Conservation (phyloP, 2,113 vertebrate genomes). For the Oxyruncus cristatus region DNA sequence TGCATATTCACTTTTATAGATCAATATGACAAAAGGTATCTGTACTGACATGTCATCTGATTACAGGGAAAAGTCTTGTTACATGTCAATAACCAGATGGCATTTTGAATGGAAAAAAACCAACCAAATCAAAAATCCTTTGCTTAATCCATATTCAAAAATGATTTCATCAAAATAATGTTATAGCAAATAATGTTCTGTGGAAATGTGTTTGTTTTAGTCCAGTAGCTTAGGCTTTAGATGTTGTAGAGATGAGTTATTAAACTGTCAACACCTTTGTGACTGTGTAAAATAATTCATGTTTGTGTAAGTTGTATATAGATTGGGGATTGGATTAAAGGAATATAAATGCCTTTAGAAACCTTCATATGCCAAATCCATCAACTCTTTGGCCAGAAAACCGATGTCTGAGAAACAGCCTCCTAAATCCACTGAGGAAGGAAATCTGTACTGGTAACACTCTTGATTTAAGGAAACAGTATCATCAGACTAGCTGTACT, state of each 20-base stretch:
- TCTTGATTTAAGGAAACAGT: neutral
- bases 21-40: neutral
- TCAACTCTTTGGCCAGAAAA: neutral
- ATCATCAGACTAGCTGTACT: neutral
- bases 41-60: neutral
- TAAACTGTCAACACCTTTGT: neutral
- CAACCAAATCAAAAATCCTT: neutral
- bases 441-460: neutral
- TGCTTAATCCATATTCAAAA: neutral
- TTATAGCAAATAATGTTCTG: neutral
- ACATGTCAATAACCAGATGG: neutral
- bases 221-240: neutral
- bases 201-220: neutral
- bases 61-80: neutral
- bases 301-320: neutral
- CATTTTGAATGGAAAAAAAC: neutral
- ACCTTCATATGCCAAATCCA: neutral
- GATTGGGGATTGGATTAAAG: neutral
- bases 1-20: neutral
- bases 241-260: neutral
- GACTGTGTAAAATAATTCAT: neutral
- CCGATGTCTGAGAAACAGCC: rapidly evolving
- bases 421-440: neutral
- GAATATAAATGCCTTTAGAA: neutral
- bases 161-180: neutral